Percentiles rank a stretch among this genome's conserved stretches.
Conservation (phyloP, 1,140 invertebrate species). For the Trichoplusia ni region DNA sequence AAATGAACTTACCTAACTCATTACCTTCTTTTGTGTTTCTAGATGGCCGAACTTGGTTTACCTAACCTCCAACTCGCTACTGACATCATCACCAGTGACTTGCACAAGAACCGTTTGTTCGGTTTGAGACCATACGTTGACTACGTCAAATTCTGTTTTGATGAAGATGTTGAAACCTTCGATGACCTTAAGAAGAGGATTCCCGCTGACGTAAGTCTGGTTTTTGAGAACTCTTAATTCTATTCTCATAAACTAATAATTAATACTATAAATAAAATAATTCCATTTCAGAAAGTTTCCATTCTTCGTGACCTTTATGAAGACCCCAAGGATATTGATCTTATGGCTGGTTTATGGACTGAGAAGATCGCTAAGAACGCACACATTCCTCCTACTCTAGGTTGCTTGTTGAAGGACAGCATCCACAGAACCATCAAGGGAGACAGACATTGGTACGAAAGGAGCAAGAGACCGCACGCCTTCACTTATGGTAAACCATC, state of each 20-base stretch:
- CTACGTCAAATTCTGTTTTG: background rate
- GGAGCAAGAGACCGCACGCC: background rate
- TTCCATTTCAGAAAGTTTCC: no score
- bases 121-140: constrained; percentile 3
- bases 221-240: no score
- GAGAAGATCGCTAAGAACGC: background rate
- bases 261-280: no score
- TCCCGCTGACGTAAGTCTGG: no score
- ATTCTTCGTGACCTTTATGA: background rate
- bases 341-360: background rate
- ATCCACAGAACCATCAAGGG: background rate
- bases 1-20: no score
- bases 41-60: constrained; percentile 11
- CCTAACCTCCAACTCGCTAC: background rate
- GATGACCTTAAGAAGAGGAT: no score
- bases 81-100: constrained; percentile 19
- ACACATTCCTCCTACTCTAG: background rate
- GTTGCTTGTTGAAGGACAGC: background rate
- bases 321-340: background rate
- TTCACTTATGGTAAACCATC: constrained; percentile 6
- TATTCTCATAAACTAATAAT: no score
- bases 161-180: background rate
- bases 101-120: background rate
- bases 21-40: background rate
- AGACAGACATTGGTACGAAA: constrained; percentile 1